Conservation (phyloP, 1,140 invertebrate species). For the Neoseiulus cucumeris region DNA sequence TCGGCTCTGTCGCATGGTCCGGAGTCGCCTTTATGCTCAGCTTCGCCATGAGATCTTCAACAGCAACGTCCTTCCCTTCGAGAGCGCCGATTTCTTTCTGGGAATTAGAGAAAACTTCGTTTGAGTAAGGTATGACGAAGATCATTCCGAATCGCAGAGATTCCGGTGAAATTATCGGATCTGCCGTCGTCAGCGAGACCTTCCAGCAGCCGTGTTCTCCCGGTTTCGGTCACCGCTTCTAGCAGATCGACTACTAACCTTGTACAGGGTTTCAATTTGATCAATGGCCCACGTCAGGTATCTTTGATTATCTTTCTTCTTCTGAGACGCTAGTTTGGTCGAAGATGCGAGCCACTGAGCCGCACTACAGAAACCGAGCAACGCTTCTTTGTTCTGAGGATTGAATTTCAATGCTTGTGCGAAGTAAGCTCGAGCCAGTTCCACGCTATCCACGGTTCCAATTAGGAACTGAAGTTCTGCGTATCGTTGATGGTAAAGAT, state of each 20-base stretch:
- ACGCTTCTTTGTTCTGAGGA: slow-evolving; percentile 68
- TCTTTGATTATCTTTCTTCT: slow-evolving; percentile 60
- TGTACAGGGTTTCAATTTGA: slow-evolving; percentile 34
- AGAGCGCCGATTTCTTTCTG: background rate
- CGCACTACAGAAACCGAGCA: slow-evolving; percentile 75
- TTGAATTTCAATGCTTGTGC: slow-evolving; percentile 80
- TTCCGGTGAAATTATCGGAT: too few relatives aligned
- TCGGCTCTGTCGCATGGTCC: too few relatives aligned
- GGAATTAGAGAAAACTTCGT: too few relatives aligned
- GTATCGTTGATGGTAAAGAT: slow-evolving; percentile 61
- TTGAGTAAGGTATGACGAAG: too few relatives aligned
- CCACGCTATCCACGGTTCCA: slow-evolving; percentile 82
- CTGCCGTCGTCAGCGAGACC: too few relatives aligned
- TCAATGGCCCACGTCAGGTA: slow-evolving; percentile 53
- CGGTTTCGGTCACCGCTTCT: too few relatives aligned
- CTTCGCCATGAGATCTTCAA: background rate
- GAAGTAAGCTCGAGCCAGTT: slow-evolving; percentile 77
- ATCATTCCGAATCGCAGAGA: too few relatives aligned
- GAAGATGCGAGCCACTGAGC: slow-evolving; percentile 45
- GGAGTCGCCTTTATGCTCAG: background rate
- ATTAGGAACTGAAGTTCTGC: slow-evolving; percentile 33
- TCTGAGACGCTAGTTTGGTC: slow-evolving; percentile 43
- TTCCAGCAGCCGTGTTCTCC: too few relatives aligned
- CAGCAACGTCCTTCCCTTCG: background rate
- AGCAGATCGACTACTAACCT: slow-evolving; percentile 22